A percentile compares a stretch with the other conserved stretches of the same genome.
Conservation (phyloP, 2,888 invertebrate species). For the Charanyca ferruginea region DNA sequence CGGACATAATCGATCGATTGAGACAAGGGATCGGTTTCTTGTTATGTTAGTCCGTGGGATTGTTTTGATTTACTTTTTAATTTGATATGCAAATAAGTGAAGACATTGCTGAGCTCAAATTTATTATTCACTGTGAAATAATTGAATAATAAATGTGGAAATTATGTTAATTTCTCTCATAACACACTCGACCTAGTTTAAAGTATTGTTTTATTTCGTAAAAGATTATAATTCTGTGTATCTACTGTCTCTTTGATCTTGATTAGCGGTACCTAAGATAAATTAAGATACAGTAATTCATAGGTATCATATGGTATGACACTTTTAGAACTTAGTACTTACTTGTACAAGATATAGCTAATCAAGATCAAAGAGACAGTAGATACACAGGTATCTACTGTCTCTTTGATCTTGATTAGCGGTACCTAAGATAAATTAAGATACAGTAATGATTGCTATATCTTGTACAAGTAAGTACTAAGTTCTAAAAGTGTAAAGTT, state of each 20-base stretch:
- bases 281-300: too few species aligned
- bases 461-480: too few species aligned
- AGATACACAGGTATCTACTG: too few species aligned
- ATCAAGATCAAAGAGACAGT: too few species aligned
- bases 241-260: constrained; percentile 20
- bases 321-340: too few species aligned
- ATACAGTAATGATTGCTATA: too few species aligned
- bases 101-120: neutral
- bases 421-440: neutral
- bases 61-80: constrained; percentile 71
- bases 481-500: too few species aligned
- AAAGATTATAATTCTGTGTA: neutral
- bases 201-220: constrained; percentile 8
- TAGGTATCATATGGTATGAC: too few species aligned
- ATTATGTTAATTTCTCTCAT: constrained; percentile 38
- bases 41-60: constrained; percentile 82
- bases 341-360: too few species aligned
- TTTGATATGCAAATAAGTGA: constrained; percentile 48
- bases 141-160: constrained; percentile 6
- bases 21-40: constrained; percentile 87
- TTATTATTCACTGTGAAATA: neutral
- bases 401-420: too few species aligned
- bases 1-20: constrained; percentile 85
- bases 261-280: constrained; percentile 1
- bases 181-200: constrained; percentile 23